phyloP scores from a whole-genome alignment of 2,797 vertebrate species.

The Champsocephalus gunnari region DNA sequence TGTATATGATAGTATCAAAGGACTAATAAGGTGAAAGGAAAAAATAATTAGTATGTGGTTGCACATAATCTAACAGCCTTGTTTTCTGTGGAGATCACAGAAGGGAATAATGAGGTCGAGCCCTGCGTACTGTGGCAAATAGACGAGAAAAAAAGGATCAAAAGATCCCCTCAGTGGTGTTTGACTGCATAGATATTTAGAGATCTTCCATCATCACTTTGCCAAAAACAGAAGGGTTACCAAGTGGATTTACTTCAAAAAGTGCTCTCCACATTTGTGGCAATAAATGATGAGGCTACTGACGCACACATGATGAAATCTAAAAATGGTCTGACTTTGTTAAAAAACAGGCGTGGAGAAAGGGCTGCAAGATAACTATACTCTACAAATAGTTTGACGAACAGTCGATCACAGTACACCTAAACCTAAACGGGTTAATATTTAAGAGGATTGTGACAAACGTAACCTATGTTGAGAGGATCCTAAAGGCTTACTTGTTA shows the following conservation, averaged over 20 bases:
- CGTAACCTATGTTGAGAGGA: background rate
- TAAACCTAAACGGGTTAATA: background rate
- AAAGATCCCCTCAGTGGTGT: constrained; percentile 9
- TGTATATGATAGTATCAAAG: background rate
- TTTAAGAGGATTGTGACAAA: background rate
- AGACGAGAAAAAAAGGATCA: background rate
- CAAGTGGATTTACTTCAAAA: constrained; percentile 21
- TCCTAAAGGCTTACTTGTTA: background rate
- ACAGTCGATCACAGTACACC: background rate
- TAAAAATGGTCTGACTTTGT: background rate
- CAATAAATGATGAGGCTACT: constrained; percentile 17
- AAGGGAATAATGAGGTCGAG: constrained; percentile 15
- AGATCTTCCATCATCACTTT: constrained; percentile 5
- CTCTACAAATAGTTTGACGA: background rate
- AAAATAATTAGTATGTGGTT: background rate
- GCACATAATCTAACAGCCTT: background rate
- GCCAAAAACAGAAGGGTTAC: background rate
- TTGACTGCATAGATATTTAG: constrained; percentile 13
- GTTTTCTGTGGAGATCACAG: constrained; percentile 8
- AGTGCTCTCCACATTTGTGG: background rate
- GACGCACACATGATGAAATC: background rate
- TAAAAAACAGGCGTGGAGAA: background rate
- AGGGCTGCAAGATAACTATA: background rate
- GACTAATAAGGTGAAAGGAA: background rate
- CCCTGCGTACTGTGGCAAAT: background rate